These are phyloP conservation scores for Berghia stephanieae DNA, from an alignment of 1,140 invertebrate species.

Conservation along the genomic window DNA sequence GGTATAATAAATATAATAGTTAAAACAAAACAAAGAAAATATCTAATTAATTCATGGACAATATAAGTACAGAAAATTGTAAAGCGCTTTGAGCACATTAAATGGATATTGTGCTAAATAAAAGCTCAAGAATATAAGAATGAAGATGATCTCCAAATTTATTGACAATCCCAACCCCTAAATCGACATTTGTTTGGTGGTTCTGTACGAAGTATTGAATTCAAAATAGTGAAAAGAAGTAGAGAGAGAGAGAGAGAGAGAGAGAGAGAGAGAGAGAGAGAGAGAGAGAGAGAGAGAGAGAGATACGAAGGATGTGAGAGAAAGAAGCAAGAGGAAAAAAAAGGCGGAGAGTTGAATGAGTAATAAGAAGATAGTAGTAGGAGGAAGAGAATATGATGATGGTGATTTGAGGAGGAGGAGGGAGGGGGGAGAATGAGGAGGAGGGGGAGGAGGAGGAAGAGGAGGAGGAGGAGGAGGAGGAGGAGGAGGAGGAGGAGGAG, in stretches of 20 bases:
- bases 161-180: no score
- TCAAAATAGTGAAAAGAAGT: neutral
- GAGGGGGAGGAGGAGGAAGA: neutral
- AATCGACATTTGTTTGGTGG: no score
- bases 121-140: conserved; percentile 9
- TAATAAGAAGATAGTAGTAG: neutral
- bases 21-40: no score
- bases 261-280: neutral
- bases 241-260: neutral
- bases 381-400: neutral
- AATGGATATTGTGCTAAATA: no score
- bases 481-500: conserved; percentile 9
- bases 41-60: no score
- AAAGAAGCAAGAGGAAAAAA: neutral
- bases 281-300: neutral
- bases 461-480: neutral
- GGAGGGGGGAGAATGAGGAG: neutral
- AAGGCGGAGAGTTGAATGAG: neutral
- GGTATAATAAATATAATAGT: no score
- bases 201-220: no score
- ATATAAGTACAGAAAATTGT: no score
- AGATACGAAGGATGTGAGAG: neutral
- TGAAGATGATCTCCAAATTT: no score
- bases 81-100: no score
- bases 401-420: neutral